phyloP scores from a whole-genome alignment of 2,888 invertebrate genomes.

The Mellilla xanthometata region DNA sequence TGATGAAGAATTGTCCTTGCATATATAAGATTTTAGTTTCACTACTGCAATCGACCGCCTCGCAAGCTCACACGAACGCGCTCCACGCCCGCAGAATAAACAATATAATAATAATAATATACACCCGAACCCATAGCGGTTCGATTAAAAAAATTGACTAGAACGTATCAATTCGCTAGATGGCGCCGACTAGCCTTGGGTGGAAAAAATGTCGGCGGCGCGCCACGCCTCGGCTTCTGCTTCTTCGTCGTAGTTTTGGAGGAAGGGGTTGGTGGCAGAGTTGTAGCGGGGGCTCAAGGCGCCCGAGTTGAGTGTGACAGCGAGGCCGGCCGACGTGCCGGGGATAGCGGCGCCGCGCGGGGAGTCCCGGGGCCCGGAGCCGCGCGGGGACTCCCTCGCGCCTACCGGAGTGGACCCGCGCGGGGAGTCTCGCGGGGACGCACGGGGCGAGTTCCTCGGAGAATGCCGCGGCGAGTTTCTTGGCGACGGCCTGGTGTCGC shows the following conservation, averaged over 20 bases:
- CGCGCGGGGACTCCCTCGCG: conserved; percentile 67
- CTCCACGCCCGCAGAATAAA: conserved; percentile 54
- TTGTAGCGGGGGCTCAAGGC: conserved; percentile 68
- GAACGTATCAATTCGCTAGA: conserved; percentile 77
- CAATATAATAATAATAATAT: conserved; percentile 63
- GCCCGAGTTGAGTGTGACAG: conserved; percentile 81
- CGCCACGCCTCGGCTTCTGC: conserved; percentile 77
- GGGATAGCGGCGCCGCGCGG: conserved; percentile 73
- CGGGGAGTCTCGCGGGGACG: conserved; percentile 45
- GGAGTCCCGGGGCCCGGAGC: conserved; percentile 36
- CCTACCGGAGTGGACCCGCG: conserved; percentile 31
- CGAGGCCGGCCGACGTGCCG: conserved; percentile 84
- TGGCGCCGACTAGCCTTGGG: conserved; percentile 69
- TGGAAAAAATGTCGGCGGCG: conserved; percentile 73
- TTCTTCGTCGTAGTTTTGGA: conserved; percentile 80
- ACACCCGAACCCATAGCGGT: conserved; percentile 78
- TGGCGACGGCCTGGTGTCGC: conserved; percentile 55
- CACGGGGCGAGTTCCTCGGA: conserved; percentile 67
- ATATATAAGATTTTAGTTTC: no score
- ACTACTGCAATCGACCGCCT: not conserved
- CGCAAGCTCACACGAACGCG: conserved; percentile 57
- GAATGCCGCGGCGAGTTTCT: conserved; percentile 48
- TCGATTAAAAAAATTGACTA: conserved; percentile 79
- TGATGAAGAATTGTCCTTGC: no score
- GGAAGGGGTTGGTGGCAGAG: conserved; percentile 83